Percentiles rank a stretch among this genome's conserved stretches.
These are phyloP conservation scores for Calliphora vicina DNA, from an alignment of 1,140 invertebrate genomes.

Conservation along the genomic window DNA sequence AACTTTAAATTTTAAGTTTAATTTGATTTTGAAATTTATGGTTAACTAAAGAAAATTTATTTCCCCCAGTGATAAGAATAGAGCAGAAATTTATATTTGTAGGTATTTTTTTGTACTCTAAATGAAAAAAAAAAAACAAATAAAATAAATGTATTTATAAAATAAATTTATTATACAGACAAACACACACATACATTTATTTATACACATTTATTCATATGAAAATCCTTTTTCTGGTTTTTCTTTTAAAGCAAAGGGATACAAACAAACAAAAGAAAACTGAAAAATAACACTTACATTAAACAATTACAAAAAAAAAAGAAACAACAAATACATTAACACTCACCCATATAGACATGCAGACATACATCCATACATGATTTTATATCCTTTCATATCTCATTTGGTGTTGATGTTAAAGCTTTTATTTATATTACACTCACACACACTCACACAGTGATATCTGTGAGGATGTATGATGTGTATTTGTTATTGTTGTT, in stretches of 20 bases:
- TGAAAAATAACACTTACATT: neutral
- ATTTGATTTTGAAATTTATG: slow-evolving; percentile 11
- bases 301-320: too few species aligned
- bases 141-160: slow-evolving; percentile 60
- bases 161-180: slow-evolving; percentile 42
- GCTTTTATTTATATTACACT: neutral
- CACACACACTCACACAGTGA: neutral
- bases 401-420: slow-evolving; percentile 24
- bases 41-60: slow-evolving; percentile 47
- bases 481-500: neutral
- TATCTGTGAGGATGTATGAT: neutral
- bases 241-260: neutral
- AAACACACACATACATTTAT: slow-evolving; percentile 35
- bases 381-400: neutral
- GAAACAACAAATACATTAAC: neutral
- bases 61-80: slow-evolving; percentile 38
- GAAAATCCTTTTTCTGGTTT: neutral
- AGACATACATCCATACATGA: neutral
- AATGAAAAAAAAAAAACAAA: slow-evolving; percentile 45
- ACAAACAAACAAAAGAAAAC: neutral
- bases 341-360: neutral
- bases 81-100: neutral
- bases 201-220: slow-evolving; percentile 6
- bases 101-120: too few species aligned
- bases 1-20: too few species aligned